These are phyloP conservation scores for Cryptocephalus moraei DNA, from an alignment of 2,888 invertebrate species.

Conservation along the genomic window DNA sequence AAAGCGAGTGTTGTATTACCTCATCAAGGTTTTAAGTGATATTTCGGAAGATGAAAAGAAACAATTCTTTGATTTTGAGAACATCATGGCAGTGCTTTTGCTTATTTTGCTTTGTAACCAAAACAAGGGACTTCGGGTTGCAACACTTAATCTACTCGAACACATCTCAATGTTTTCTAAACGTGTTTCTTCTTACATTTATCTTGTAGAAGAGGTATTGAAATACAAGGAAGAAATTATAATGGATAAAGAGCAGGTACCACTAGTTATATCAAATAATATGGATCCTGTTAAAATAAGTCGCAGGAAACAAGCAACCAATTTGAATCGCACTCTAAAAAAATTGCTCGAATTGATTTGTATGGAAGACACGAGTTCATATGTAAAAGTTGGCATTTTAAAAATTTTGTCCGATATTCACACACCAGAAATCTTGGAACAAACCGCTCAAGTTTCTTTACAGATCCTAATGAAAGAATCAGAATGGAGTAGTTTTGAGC, in stretches of 20 bases:
- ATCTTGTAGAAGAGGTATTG: constrained; percentile 13
- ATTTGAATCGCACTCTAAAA: constrained; percentile 28
- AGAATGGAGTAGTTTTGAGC: constrained; percentile 17
- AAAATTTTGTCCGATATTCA: constrained; percentile 30
- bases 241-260: constrained; percentile 56
- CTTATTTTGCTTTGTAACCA: constrained; percentile 7
- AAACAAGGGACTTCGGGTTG: constrained; percentile 7
- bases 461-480: constrained; percentile 18
- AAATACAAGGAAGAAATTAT: constrained; percentile 43
- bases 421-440: constrained; percentile 23
- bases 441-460: constrained; percentile 20
- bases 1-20: constrained; percentile 7
- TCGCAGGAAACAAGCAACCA: constrained; percentile 10
- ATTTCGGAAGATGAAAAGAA: constrained; percentile 2
- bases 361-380: constrained; percentile 37
- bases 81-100: constrained; percentile 6
- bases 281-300: constrained; percentile 40
- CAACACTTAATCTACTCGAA: constrained; percentile 9
- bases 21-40: constrained; percentile 8
- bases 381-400: constrained; percentile 34
- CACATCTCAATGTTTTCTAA: constrained; percentile 4
- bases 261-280: constrained; percentile 51
- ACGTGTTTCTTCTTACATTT: constrained; percentile 7
- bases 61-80: constrained; percentile 4
- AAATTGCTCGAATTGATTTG: constrained; percentile 30